A percentile compares a stretch with the other conserved stretches of the same genome.
These are phyloP conservation scores for Bucco capensis DNA, from an alignment of 2,113 vertebrate species.

Conservation along the genomic window DNA sequence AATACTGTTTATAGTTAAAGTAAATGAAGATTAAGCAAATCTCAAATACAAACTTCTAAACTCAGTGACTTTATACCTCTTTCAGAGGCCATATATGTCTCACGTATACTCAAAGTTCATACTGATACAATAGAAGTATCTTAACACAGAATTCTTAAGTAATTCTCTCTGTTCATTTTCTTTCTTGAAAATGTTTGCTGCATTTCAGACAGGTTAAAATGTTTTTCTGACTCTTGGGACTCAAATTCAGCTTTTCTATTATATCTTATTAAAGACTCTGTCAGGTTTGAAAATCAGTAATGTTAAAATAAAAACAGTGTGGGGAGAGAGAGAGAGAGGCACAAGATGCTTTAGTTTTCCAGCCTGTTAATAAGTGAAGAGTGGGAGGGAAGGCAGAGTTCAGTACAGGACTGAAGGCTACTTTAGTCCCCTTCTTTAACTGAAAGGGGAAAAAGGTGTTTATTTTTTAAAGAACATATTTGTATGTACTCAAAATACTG, in stretches of 20 bases:
- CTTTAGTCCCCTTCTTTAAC: neutral
- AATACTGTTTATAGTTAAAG: neutral
- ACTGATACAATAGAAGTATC: neutral
- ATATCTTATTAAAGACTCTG: constrained; percentile 44
- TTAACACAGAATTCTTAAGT: neutral
- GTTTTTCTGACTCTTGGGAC: constrained; percentile 37
- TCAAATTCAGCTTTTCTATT: constrained; percentile 37
- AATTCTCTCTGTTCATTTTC: neutral
- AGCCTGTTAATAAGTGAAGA: neutral
- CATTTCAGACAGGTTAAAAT: constrained; percentile 47
- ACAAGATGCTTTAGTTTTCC: neutral
- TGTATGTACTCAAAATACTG: neutral
- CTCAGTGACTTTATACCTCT: neutral
- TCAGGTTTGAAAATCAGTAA: constrained; percentile 34
- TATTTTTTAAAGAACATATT: neutral
- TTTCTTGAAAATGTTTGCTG: constrained; percentile 13
- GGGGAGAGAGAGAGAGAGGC: neutral
- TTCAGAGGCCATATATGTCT: neutral
- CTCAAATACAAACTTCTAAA: neutral
- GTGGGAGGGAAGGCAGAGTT: neutral
- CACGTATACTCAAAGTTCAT: accelerated
- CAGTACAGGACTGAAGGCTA: neutral
- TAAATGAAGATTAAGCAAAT: neutral
- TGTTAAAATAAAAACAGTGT: constrained; percentile 46
- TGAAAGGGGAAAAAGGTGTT: neutral